Evolutionary conservation across 2,888 invertebrate genomes (phyloP).

Genomic region (Glaucopsyche alexis): DNA sequence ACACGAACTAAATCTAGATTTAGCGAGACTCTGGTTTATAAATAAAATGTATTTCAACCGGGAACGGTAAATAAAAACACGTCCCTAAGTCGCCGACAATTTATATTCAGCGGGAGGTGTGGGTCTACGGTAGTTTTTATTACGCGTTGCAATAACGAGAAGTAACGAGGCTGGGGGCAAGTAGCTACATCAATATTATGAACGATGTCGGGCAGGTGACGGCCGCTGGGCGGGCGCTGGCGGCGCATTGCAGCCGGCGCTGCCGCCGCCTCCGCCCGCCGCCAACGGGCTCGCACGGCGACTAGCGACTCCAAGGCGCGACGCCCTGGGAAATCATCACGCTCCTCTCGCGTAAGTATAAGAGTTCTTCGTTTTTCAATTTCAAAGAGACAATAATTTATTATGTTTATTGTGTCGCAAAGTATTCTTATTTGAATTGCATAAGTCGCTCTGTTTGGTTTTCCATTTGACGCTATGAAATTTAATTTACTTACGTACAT

Average conservation of each 20-base stretch:
- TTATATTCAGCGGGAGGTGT: conserved; percentile 3
- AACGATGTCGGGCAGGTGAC: conserved; percentile 45
- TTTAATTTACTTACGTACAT: conserved; percentile 13
- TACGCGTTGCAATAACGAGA: conserved; percentile 32
- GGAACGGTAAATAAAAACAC: conserved; percentile 8
- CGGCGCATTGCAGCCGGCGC: conserved; percentile 43
- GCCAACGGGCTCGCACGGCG: conserved; percentile 37
- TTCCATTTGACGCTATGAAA: conserved; percentile 1
- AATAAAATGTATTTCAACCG: neutral
- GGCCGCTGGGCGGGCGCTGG: conserved; percentile 47
- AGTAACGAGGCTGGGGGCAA: conserved; percentile 31
- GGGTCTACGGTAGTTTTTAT: conserved; percentile 27
- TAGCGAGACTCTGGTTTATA: neutral
- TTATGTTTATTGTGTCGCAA: conserved; percentile 8
- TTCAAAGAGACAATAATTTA: conserved; percentile 22
- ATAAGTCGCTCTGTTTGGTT: neutral
- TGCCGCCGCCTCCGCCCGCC: conserved; percentile 5
- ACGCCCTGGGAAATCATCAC: conserved; percentile 72
- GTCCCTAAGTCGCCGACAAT: conserved; percentile 18
- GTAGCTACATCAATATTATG: conserved; percentile 32
- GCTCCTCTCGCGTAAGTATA: conserved; percentile 42
- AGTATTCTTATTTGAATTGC: conserved; percentile 4
- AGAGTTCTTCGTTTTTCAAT: conserved; percentile 33
- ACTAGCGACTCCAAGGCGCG: conserved; percentile 48
- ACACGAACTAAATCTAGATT: conserved; percentile 10